A percentile compares a stretch with the other conserved stretches of the same genome.
These are phyloP conservation scores for Criorhina ranunculi DNA, from an alignment of 2,888 invertebrate genomes.

Conservation along the genomic window DNA sequence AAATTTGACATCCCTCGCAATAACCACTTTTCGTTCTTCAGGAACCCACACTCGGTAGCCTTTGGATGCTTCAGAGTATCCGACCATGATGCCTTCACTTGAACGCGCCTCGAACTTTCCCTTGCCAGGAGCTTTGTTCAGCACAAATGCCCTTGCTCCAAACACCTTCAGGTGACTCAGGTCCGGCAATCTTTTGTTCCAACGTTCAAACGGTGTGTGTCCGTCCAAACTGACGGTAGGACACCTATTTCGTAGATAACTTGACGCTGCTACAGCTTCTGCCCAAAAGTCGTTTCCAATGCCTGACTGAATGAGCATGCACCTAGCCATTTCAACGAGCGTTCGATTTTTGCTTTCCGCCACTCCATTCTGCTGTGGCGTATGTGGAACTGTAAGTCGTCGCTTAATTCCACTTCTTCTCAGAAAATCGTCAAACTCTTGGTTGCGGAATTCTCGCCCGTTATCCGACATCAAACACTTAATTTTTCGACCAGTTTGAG, in stretches of 20 bases:
- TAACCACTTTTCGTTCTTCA: constrained; percentile 28
- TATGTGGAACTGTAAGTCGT: constrained; percentile 27
- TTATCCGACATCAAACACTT: constrained; percentile 37
- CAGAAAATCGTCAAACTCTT: constrained; percentile 31
- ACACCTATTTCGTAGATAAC: constrained; percentile 54
- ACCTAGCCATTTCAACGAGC: constrained; percentile 22
- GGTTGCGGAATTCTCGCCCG: constrained; percentile 17
- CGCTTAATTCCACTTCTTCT: constrained; percentile 11
- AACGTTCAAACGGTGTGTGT: constrained; percentile 72
- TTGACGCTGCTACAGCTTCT: constrained; percentile 44
- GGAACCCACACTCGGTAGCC: constrained; percentile 40
- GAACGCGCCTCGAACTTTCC: constrained; percentile 28
- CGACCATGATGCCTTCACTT: constrained; percentile 23
- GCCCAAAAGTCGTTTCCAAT: constrained; percentile 62
- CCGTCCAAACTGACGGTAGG: constrained; percentile 26
- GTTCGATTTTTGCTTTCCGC: constrained; percentile 28
- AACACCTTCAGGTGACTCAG: constrained; percentile 27
- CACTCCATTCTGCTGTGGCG: constrained; percentile 35
- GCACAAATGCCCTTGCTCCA: constrained; percentile 24
- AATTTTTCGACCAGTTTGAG: constrained; percentile 36
- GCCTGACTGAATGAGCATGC: constrained; percentile 54
- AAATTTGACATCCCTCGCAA: constrained; percentile 29
- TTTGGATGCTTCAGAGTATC: constrained; percentile 25
- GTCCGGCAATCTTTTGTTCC: constrained; percentile 45
- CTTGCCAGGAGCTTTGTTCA: constrained; percentile 6